A percentile compares a stretch with the other conserved stretches of the same genome.
phyloP scores from a whole-genome alignment of 1,140 invertebrate genomes.

The Heliconius nattereri region DNA sequence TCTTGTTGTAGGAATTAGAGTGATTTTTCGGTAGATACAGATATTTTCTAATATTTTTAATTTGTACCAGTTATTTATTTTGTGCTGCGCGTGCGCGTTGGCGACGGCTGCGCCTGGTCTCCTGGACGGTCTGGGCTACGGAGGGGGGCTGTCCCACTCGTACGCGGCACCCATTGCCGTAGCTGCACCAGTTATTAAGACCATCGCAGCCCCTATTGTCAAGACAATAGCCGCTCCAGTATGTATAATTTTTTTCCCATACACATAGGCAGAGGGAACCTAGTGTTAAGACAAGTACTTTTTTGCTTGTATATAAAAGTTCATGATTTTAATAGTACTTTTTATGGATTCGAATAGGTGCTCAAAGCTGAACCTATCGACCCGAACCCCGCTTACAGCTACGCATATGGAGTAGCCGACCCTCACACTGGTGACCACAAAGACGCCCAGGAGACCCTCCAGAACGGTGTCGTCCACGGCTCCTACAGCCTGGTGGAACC shows the following conservation, averaged over 20 bases:
- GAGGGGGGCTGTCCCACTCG: constrained; percentile 41
- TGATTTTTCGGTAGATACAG: too few species aligned
- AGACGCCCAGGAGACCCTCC: constrained; percentile 82
- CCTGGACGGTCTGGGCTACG: constrained; percentile 43
- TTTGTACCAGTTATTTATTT: constrained; percentile 59
- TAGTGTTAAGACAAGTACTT: too few species aligned
- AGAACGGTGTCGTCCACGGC: constrained; percentile 84
- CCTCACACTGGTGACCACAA: constrained; percentile 87
- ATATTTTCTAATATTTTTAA: neutral
- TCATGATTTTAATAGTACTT: neutral
- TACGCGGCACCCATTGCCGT: constrained; percentile 52
- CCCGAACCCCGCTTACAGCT: constrained; percentile 87
- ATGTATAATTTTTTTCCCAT: constrained; percentile 21
- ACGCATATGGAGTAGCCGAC: constrained; percentile 87
- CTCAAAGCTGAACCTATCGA: constrained; percentile 83
- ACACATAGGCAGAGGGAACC: too few species aligned
- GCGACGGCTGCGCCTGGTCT: constrained; percentile 63
- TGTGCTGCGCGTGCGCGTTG: constrained; percentile 68
- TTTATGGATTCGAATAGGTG: neutral
- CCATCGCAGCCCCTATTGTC: constrained; percentile 50
- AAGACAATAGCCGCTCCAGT: constrained; percentile 58
- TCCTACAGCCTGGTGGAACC: constrained; percentile 84
- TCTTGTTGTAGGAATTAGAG: too few species aligned
- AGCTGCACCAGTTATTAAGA: constrained; percentile 47
- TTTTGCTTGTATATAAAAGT: neutral